Conservation (phyloP, 2,888 invertebrate genomes). For the Amphipyra tragopoginis region DNA sequence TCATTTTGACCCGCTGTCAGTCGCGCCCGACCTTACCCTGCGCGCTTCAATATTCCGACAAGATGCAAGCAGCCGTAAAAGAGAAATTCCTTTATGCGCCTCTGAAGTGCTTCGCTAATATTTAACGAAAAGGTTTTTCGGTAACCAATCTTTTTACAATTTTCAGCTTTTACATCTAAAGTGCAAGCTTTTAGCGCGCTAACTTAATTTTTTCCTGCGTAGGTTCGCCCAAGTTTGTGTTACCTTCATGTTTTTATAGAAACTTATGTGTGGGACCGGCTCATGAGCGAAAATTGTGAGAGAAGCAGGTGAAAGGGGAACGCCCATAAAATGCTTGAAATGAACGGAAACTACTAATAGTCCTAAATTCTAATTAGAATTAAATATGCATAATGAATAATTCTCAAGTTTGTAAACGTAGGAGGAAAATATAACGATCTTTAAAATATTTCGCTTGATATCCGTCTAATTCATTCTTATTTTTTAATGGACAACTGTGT, state of each 20-base stretch:
- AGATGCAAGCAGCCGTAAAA: constrained; percentile 71
- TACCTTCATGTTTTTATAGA: neutral
- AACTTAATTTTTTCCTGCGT: constrained; percentile 43
- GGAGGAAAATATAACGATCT: no score
- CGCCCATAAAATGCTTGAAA: no score
- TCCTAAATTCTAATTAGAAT: no score
- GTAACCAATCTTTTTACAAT: constrained; percentile 62
- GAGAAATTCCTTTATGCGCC: constrained; percentile 72
- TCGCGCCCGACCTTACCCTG: constrained; percentile 44
- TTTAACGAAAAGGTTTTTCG: constrained; percentile 66
- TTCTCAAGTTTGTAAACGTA: no score
- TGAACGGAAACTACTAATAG: no score
- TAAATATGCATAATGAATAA: no score
- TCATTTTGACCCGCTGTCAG: constrained; percentile 41
- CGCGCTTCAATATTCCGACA: constrained; percentile 79
- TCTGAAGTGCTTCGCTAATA: constrained; percentile 69
- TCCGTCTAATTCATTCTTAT: no score
- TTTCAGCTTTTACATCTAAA: constrained; percentile 58
- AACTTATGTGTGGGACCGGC: neutral
- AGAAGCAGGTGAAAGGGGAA: no score
- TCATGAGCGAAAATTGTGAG: neutral
- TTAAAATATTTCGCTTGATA: no score
- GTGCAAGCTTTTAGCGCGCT: constrained; percentile 59
- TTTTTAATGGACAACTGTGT: no score
- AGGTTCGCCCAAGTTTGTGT: constrained; percentile 2